A percentile compares a stretch with the other conserved stretches of the same genome.
These are phyloP conservation scores for Cybosia mesomella DNA, from an alignment of 2,888 invertebrate species.

Conservation along the genomic window DNA sequence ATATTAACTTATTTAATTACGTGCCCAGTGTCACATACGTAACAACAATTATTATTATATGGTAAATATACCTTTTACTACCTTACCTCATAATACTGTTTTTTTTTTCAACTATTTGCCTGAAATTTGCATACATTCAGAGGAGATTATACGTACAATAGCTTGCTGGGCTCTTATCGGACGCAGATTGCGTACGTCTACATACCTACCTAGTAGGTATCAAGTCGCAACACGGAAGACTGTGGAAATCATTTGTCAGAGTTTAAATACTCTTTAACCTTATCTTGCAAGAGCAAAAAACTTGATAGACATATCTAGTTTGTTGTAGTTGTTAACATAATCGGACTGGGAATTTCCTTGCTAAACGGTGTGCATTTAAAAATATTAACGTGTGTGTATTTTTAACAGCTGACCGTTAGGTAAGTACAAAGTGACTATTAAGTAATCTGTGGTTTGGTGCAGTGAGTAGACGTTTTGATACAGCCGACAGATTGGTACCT, in stretches of 20 bases:
- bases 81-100: neutral
- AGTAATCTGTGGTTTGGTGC: neutral
- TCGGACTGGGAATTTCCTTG: constrained; percentile 8
- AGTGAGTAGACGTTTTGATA: neutral
- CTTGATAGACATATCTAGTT: constrained; percentile 1
- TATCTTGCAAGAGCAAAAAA: constrained; percentile 16
- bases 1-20: constrained; percentile 10
- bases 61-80: constrained; percentile 10
- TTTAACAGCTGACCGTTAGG: neutral
- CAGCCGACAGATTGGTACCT: neutral
- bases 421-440: neutral
- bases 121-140: neutral
- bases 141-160: neutral
- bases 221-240: constrained; percentile 13
- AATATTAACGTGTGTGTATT: neutral
- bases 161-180: constrained; percentile 3
- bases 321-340: constrained; percentile 8
- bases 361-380: constrained; percentile 5
- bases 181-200: neutral
- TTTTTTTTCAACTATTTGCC: constrained; percentile 5
- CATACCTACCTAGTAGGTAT: neutral
- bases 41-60: neutral
- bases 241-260: constrained; percentile 10
- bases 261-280: constrained; percentile 13
- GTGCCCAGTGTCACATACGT: constrained; percentile 28